Percentiles rank a stretch among this genome's conserved stretches.
phyloP scores from a whole-genome alignment of 2,888 invertebrate species.

The Drosophila stalkeri region DNA sequence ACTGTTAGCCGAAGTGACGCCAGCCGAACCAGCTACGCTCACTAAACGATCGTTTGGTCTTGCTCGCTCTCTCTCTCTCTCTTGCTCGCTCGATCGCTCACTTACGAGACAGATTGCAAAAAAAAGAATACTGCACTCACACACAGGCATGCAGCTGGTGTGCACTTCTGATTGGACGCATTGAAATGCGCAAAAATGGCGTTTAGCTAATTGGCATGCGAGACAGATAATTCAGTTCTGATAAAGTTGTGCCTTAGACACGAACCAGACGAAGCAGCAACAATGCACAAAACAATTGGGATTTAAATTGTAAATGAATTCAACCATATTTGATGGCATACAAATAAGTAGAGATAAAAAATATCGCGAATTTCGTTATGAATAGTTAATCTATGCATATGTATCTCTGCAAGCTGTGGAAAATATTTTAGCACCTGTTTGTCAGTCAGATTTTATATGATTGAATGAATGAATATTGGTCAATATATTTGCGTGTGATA shows the following conservation, averaged over 20 bases:
- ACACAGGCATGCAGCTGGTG: slow-evolving; percentile 11
- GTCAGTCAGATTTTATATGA: slow-evolving; percentile 16
- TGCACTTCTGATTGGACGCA: slow-evolving; percentile 63
- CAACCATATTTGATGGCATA: not conserved
- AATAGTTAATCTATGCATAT: not conserved
- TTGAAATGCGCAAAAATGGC: slow-evolving; percentile 67
- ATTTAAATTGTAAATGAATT: slow-evolving; percentile 35
- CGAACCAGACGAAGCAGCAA: slow-evolving; percentile 30
- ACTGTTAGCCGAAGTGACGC: slow-evolving; percentile 17
- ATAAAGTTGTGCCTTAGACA: slow-evolving; percentile 32
- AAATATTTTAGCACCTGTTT: slow-evolving; percentile 46
- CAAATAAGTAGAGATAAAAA: slow-evolving; percentile 26
- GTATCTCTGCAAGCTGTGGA: not conserved
- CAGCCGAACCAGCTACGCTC: slow-evolving; percentile 24
- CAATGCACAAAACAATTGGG: slow-evolving; percentile 14
- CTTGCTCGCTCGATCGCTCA: too few species aligned
- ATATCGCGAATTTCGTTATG: slow-evolving; percentile 1
- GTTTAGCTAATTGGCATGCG: slow-evolving; percentile 42
- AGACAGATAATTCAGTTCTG: slow-evolving; percentile 18
- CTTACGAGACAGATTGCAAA: not conserved
- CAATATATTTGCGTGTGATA: slow-evolving; percentile 37
- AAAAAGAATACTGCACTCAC: slow-evolving; percentile 9
- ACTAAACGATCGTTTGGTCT: slow-evolving; percentile 30
- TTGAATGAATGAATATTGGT: slow-evolving; percentile 37
- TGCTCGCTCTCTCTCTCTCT: not conserved